Base-by-base conservation (phyloP, 1,140 invertebrate species). In the Cardiocondyla obscurior region DNA sequence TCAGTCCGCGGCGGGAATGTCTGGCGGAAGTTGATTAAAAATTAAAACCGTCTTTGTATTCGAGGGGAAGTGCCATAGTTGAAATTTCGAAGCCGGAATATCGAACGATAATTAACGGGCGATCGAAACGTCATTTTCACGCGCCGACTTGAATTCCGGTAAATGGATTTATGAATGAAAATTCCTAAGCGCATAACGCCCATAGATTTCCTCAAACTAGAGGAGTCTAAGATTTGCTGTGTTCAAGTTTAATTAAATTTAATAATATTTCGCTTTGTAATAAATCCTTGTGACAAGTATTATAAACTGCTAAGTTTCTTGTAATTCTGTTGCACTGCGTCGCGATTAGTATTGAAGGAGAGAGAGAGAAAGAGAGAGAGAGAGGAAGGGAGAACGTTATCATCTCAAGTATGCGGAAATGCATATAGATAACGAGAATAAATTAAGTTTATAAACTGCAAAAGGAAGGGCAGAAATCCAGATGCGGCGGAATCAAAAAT, bases 251-350 rank as follows among this genome's bases (percentile, higher is more conserved):
- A 76, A 64, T 36, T 64, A 64, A 64, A 76, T 28, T 64, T 76
- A 76, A 76, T 76, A 76, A 64, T 57, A 76, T 36, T 64, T 76
- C 8, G 39, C 30, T 64, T 76, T 76, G 58, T n/a, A 25, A 76
- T 64, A 76, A 76, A 76, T 76, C 42, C 8, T 64, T 8, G 14
- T 12, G 42, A 42, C 19, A 76, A 62, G 42, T 76, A 49, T 76
- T 46, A 53, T n/a, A 46, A 76, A 76, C 57, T 64, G 42, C 42
- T 12, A 64, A 76, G 58, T 76, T 76, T 49, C 42, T 62, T 58
- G 30, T 19, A 36, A 36, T 51, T 51, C 73, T 60, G 28, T 74
- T 44, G 70, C 55, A 30, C 4, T 22, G 19, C 39, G 39, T 28
- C 30, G 42, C 14, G 44, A 76, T 76, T 76, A 76, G 73, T 64